Percentiles rank a stretch among this genome's conserved stretches.
phyloP scores from a whole-genome alignment of 2,888 invertebrate species.

The Pristionchus maxplancki region DNA sequence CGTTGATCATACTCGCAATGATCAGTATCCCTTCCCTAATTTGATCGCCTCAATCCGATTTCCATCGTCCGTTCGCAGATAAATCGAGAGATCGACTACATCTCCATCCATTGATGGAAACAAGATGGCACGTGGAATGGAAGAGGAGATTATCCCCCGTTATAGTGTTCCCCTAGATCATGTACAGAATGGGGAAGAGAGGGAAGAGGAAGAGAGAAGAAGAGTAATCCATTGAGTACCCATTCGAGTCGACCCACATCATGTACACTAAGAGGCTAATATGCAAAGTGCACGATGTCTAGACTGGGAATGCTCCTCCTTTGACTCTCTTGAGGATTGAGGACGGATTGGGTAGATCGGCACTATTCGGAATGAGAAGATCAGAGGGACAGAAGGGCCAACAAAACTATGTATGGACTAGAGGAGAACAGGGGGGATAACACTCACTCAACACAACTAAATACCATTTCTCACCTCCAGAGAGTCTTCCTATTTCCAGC shows the following conservation, averaged over 20 bases:
- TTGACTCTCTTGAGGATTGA: neutral
- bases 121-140: neutral
- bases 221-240: neutral
- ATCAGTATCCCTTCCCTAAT: neutral
- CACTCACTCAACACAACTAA: neutral
- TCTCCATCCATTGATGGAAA: neutral
- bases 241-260: neutral
- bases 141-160: neutral
- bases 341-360: neutral
- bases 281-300: neutral
- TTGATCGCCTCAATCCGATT: neutral
- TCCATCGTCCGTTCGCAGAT: neutral
- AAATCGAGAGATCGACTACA: neutral
- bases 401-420: neutral
- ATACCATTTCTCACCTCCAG: conserved; percentile 20
- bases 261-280: neutral
- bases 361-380: neutral
- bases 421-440: neutral
- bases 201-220: neutral
- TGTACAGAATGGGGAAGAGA: too few species aligned
- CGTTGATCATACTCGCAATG: neutral
- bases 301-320: neutral
- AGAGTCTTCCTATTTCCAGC: conserved; percentile 26
- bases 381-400: neutral
- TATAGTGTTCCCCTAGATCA: neutral